Percentiles rank a stretch among this genome's conserved stretches.
phyloP scores from a whole-genome alignment of 2,797 vertebrate species.

The Chrysocyon brachyurus region DNA sequence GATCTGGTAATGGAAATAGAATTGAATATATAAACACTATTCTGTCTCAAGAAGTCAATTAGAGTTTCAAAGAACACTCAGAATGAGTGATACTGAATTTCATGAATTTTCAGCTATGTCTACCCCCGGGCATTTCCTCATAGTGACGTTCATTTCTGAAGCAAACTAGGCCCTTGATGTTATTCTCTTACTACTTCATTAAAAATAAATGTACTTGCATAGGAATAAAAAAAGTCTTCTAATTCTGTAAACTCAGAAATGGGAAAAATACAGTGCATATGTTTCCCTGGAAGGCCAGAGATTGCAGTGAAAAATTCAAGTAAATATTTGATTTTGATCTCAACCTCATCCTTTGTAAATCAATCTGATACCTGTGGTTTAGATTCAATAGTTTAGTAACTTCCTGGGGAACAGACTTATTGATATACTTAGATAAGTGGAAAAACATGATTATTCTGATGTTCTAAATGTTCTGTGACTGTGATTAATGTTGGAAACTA shows the following conservation, averaged over 20 bases:
- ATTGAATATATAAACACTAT: neutral
- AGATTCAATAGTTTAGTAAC: neutral
- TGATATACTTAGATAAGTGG: neutral
- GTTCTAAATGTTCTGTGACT: neutral
- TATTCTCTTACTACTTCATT: neutral
- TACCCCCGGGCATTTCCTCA: neutral
- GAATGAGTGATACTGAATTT: neutral
- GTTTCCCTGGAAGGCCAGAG: constrained; percentile 28
- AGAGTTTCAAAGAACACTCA: neutral
- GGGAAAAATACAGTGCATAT: neutral
- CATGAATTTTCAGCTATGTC: neutral
- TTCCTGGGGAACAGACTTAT: neutral
- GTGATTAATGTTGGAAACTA: neutral
- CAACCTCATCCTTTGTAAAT: constrained; percentile 16
- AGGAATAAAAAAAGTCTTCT: neutral
- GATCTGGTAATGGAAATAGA: neutral
- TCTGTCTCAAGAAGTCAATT: neutral
- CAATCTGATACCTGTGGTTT: neutral
- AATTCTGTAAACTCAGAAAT: neutral
- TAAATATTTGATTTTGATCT: constrained; percentile 61
- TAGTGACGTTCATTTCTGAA: neutral
- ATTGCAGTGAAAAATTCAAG: constrained; percentile 11
- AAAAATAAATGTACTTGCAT: neutral
- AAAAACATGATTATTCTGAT: neutral
- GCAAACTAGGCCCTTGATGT: neutral